Base-by-base conservation (phyloP, 2,113 vertebrate species). In the Elephas maximus region DNA sequence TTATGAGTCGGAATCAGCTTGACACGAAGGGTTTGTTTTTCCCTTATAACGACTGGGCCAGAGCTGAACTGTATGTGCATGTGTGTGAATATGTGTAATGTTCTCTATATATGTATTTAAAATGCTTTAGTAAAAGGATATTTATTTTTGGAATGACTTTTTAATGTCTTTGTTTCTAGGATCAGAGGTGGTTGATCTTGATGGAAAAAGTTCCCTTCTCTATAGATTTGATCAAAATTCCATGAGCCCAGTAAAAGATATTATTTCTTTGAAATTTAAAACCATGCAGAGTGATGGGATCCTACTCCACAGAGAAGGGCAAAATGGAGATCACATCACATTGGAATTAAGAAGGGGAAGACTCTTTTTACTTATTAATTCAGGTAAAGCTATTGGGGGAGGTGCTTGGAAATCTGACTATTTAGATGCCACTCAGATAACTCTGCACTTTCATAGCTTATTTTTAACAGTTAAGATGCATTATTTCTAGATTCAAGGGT, bases 201-300 rank as follows among this genome's bases (percentile, higher is more conserved):
- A 99, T 98, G 99, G 99, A 89, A 98, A 98, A 97, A 99, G 99
- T 98, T 99, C 96, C 82, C 97, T 99, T 96, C 97, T 99, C 96
- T 99, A 99, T 97, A 98, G 97, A 98, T 98, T 99, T 97, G 98
- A 98, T 98, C 96, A 98, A 92, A 98, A 99, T 94, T 94, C 97
- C 77, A 97, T 93, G 95, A 98, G 96, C 81, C 92, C 98, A 44
- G 26, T 98, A 96, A 99, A 98, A 98, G 99, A 99, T 94, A 96
- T 98, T 76, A 98, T 99, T 95, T 99, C 99, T 96, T 98, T 99
- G 98, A 99, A 99, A 98, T 99, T 99, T 98, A 99, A 99, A 98
- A 99, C 99, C 74, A 98, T 99, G 97, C 98, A 98, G 98, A 99
- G 99, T 93, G 99, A 99, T 89, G 99, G 99, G 84, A 96, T 99